Base-by-base conservation (phyloP, 2,888 invertebrate species). In the Thereva unica region DNA sequence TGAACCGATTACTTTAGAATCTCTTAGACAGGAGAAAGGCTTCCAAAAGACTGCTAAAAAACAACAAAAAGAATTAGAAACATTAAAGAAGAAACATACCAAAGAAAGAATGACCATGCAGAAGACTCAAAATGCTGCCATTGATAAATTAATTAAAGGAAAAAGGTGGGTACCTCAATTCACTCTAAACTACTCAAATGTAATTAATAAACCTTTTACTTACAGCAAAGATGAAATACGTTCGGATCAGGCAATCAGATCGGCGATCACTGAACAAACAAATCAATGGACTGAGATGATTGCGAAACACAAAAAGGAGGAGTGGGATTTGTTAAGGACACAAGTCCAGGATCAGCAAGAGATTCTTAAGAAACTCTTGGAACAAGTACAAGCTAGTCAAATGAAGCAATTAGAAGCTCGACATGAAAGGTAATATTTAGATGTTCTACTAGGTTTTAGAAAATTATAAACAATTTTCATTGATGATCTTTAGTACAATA, bases 11-110 rank as follows among this genome's bases (percentile, higher is more conserved):
- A 95, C 94, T 0, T 86, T 93, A 52, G 95, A 95, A 72, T 88
- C 90, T 3, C 84, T 97, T 55, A 87, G 91, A 23, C 88, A 89
- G 74, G 96, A 97, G 80, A 97, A 97, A 78, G 90, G 90, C 35
- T 97, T 93, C 82, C 85, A 90, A 73, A 99, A 99, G 83, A 89
- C 93, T 42, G 88, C 92, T 54, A 91, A 95, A 75, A 98, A 97
- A 79, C 97, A 98, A 77, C 92, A 94, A 80, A 99, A 99, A 77
- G 98, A 99, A 75, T 79, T 94, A 70, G 98, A 98, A 67, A 85
- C 92, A 4, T 83, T 97, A 82, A 90, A 90, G 78, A 97, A 97
- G 78, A 89, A 92, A 66, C 97, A 98, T 75, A 86, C 90, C 72
- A 99, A 99, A 78, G 97, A 98, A 81, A 90, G 95, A 78, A 84